A percentile compares a stretch with the other conserved stretches of the same genome.
Evolutionary conservation across 2,113 vertebrate genomes (phyloP).

Genomic region (Boulengeromyrus knoepffleri): DNA sequence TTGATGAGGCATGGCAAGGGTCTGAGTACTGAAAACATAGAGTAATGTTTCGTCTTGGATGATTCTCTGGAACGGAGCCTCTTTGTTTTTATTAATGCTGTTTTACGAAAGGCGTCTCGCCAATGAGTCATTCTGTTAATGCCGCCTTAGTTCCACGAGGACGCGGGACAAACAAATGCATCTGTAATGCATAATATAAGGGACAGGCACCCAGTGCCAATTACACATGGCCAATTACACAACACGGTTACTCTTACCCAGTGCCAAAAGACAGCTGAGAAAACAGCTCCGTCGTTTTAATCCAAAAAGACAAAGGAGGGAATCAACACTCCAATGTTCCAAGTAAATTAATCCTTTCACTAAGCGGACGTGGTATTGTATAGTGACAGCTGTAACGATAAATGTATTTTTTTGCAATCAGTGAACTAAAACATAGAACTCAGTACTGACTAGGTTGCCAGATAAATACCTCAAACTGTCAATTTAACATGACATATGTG

Average conservation of each 20-base stretch:
- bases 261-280: background rate
- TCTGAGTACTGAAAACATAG: background rate
- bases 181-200: background rate
- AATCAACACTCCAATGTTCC: background rate
- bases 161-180: background rate
- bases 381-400: background rate
- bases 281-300: background rate
- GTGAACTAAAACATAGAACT: background rate
- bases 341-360: background rate
- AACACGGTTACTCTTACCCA: background rate
- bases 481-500: background rate
- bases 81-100: background rate
- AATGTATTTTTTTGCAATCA: background rate
- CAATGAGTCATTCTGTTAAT: background rate
- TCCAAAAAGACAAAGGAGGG: background rate
- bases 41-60: background rate
- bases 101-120: background rate
- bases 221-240: background rate
- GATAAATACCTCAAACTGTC: background rate
- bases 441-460: background rate
- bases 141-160: background rate
- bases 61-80: background rate
- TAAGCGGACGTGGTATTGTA: background rate
- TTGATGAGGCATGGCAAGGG: background rate
- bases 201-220: background rate